Evolutionary conservation across 2,113 vertebrate genomes (phyloP).

Genomic region (Burhinus bistriatus): DNA sequence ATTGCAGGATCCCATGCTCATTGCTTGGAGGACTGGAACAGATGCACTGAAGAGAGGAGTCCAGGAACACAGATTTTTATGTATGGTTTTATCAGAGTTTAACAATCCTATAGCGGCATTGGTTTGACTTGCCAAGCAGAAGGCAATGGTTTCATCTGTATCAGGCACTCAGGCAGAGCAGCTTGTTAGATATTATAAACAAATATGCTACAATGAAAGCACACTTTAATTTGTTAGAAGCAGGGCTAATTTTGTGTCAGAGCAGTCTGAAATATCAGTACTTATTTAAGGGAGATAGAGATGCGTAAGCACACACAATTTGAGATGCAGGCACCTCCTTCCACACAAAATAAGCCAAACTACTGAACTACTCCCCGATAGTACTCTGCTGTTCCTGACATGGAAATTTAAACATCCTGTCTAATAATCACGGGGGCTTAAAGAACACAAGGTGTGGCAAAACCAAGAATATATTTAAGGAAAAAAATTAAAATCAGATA

Average conservation of each 20-base stretch:
- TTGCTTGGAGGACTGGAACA: not conserved
- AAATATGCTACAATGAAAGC: slow-evolving; percentile 49
- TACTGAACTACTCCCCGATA: not conserved
- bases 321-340: not conserved
- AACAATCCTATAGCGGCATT: not conserved
- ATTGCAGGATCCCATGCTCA: not conserved
- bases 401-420: not conserved
- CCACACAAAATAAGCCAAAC: rapidly evolving
- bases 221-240: slow-evolving; percentile 32
- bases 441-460: not conserved
- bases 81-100: slow-evolving; percentile 12
- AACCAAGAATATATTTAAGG: not conserved
- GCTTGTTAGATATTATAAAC: slow-evolving; percentile 48
- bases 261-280: not conserved
- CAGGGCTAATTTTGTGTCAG: not conserved
- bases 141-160: slow-evolving; percentile 28
- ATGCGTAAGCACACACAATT: not conserved
- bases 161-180: not conserved
- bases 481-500: not conserved
- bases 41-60: not conserved
- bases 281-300: not conserved
- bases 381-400: rapidly evolving
- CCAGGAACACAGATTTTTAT: slow-evolving; percentile 42
- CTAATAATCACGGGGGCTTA: not conserved
- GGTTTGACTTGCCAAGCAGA: slow-evolving; percentile 43